Evolutionary conservation across 2,113 vertebrate species (phyloP).

Genomic region (Halichoeres trimaculatus): DNA sequence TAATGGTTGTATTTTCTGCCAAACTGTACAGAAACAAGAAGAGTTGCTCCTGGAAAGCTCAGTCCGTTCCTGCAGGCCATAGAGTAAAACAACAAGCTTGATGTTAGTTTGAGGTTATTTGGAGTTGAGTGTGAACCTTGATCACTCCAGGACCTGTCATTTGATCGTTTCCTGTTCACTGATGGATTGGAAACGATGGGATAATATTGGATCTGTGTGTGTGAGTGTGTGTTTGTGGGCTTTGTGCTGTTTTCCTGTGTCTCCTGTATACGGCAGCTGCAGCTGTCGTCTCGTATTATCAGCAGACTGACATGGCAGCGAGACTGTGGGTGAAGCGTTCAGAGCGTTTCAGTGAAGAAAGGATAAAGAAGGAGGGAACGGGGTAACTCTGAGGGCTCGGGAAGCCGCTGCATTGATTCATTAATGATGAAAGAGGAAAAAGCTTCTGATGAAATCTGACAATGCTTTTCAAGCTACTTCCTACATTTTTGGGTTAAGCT

Average conservation of each 20-base stretch:
- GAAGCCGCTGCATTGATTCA: neutral
- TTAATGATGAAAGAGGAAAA: neutral
- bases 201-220: conserved; percentile 33
- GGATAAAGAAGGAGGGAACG: neutral
- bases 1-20: no score
- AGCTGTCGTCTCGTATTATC: conserved; percentile 77
- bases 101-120: conserved; percentile 43
- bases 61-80: conserved; percentile 1
- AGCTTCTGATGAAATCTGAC: no score
- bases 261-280: conserved; percentile 48
- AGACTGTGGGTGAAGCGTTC: conserved; percentile 37
- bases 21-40: no score
- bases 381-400: neutral
- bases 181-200: conserved; percentile 67
- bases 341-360: conserved; percentile 22
- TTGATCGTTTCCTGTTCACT: conserved; percentile 61
- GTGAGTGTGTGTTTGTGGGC: conserved; percentile 27
- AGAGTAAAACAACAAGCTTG: conserved; percentile 7
- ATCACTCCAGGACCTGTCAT: conserved; percentile 71
- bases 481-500: no score
- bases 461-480: no score
- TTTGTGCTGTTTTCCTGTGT: conserved; percentile 53
- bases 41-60: conserved; percentile 32
- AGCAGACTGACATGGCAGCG: conserved; percentile 50
- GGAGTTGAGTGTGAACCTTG: conserved; percentile 44